phyloP scores from a whole-genome alignment of 2,888 invertebrate species.

The Philhelius pedissequus region DNA sequence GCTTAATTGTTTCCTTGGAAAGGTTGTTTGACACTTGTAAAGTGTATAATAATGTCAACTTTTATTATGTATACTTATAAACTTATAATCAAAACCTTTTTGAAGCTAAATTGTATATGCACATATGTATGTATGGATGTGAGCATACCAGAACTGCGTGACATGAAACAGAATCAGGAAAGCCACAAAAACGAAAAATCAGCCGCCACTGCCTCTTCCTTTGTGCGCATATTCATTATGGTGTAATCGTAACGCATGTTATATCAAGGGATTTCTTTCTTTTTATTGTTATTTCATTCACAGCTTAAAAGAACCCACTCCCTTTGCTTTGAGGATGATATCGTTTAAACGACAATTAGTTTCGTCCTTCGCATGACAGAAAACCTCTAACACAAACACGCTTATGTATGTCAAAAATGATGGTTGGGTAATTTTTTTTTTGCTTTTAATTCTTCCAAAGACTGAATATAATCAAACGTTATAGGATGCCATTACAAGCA shows the following conservation, averaged over 20 bases:
- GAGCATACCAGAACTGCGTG: background rate
- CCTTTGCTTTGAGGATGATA: background rate
- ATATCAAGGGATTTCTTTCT: conserved; percentile 36
- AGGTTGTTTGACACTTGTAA: conserved; percentile 35
- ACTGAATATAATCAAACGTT: conserved; percentile 19
- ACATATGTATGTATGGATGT: too few relatives aligned
- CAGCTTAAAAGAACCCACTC: background rate
- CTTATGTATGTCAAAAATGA: conserved; percentile 18
- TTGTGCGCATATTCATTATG: conserved; percentile 12
- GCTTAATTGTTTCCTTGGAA: conserved; percentile 13
- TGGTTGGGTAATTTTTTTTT: background rate
- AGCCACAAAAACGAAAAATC: conserved; percentile 7
- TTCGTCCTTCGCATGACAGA: conserved; percentile 54
- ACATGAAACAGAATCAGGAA: conserved; percentile 15
- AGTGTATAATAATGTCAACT: conserved; percentile 19
- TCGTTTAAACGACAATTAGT: conserved; percentile 57
- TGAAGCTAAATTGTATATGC: background rate
- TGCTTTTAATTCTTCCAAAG: background rate
- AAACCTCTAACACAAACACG: conserved; percentile 16
- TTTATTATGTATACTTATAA: conserved; percentile 39
- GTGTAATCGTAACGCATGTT: conserved; percentile 24
- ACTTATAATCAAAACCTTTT: conserved; percentile 1
- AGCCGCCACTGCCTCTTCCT: background rate
- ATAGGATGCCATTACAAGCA: conserved; percentile 16
- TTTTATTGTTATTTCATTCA: conserved; percentile 41